Base-by-base conservation (phyloP, 1,140 invertebrate species). In the Cecropterus lyciades region DNA sequence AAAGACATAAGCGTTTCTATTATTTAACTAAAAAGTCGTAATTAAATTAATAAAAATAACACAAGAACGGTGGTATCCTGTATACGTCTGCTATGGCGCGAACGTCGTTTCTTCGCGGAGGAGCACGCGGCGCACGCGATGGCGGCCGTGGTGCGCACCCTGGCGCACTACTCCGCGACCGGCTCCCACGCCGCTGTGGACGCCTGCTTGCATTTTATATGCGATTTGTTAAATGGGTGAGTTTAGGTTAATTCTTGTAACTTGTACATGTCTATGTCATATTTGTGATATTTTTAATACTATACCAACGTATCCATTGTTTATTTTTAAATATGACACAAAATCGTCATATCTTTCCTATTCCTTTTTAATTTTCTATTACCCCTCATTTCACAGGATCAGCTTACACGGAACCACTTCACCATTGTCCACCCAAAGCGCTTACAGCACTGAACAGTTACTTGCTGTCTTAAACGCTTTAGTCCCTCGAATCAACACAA, bases 371-470 rank as follows among this genome's bases (percentile, higher is more conserved):
- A n/a, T n/a, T n/a, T n/a, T n/a, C n/a, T n/a, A n/a, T n/a, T 30
- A 7, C 7, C 27, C 7, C 27, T 7, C 7, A 30, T 30, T 30
- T 43, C 27, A 43, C 75, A 91, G 88, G 7, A 75, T 91, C 11
- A 79, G 67, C 27, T 42, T 51, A 0, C 57, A 80, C 55, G 69
- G 82, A 65, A 81, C 82, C 13, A 77, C 72, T 10, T 69, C 89
- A 48, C 70, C 86, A 0, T 64, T 91, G 4, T 89, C 85, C 2
- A 71, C 81, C 20, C 85, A 90, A 81, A 91, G 87, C 66, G 79
- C 86, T 65, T 91, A 89, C 71, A 85, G 80, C 72, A 73, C 76
- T 56, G 83, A 88, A 20, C 89, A 90, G 53, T 69, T 91, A 0
- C 59, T 91, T 20, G 84, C 84, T 20, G 79, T 79, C 53, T 48